Percentiles rank a stretch among this genome's conserved stretches.
Evolutionary conservation across 1,140 invertebrate genomes (phyloP).

Genomic region (Bombyx mandarina): DNA sequence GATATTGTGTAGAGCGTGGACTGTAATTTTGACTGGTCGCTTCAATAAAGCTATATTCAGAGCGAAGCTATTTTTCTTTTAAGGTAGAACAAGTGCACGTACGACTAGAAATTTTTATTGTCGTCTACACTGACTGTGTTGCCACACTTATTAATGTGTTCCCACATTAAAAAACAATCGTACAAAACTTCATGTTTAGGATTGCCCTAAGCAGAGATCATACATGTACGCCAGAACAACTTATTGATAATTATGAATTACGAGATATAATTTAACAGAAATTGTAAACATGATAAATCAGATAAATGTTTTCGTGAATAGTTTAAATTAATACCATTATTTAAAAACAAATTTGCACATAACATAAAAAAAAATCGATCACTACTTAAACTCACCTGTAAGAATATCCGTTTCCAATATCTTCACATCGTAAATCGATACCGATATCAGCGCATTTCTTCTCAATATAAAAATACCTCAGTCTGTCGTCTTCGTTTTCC

Average conservation of each 20-base stretch:
- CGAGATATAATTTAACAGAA: neutral
- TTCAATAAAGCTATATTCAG: too few species aligned
- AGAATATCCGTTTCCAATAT: constrained; percentile 52
- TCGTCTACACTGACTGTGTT: too few species aligned
- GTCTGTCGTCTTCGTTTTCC: constrained; percentile 37
- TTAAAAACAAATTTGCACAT: neutral
- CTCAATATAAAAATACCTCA: constrained; percentile 52
- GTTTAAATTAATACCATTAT: neutral
- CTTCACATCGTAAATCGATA: constrained; percentile 56
- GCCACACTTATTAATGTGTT: too few species aligned
- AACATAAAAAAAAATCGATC: neutral
- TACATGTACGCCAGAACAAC: too few species aligned
- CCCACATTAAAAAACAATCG: too few species aligned
- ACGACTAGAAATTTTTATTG: too few species aligned
- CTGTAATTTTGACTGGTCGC: too few species aligned
- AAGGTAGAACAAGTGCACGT: too few species aligned
- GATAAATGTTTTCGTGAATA: neutral
- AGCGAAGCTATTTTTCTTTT: too few species aligned
- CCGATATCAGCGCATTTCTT: constrained; percentile 53
- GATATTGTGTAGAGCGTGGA: too few species aligned
- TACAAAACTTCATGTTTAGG: too few species aligned
- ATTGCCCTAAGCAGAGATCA: too few species aligned
- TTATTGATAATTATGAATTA: neutral
- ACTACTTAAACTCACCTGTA: constrained; percentile 39
- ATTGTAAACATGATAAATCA: neutral